phyloP scores from a whole-genome alignment of 2,113 vertebrate genomes.

The Anser cygnoides region DNA sequence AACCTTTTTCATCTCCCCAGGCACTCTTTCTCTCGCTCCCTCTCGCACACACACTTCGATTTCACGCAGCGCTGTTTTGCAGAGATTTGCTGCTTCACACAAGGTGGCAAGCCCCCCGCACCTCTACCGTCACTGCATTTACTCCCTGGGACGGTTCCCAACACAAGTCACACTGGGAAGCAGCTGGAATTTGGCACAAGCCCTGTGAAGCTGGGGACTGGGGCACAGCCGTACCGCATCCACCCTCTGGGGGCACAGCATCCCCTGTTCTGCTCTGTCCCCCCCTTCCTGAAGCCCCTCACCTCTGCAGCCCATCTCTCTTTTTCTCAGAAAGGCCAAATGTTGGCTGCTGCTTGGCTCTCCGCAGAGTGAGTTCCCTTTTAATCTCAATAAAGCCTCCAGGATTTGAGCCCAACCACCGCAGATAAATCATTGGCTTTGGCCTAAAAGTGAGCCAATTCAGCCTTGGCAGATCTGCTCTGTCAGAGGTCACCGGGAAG shows the following conservation, averaged over 20 bases:
- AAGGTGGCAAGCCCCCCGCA: neutral
- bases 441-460: conserved; percentile 42
- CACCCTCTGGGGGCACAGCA: neutral
- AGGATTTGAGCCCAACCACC: conserved; percentile 28
- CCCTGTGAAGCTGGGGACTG: neutral
- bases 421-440: conserved; percentile 48
- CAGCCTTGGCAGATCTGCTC: conserved; percentile 38
- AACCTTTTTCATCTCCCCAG: conserved; percentile 9
- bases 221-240: accelerated
- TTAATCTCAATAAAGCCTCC: conserved; percentile 35
- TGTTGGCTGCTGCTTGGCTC: neutral
- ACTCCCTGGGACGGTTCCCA: neutral
- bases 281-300: neutral
- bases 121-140: neutral
- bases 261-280: neutral
- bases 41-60: neutral
- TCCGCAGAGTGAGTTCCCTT: neutral
- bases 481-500: conserved; percentile 27
- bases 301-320: neutral
- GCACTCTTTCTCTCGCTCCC: neutral
- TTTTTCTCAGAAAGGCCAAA: neutral
- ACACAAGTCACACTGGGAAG: no score
- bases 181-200: neutral
- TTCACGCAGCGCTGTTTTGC: neutral
- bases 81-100: neutral